These are phyloP conservation scores for Hydroisotoma schaefferi DNA, from an alignment of 2,888 invertebrate genomes.

Conservation along the genomic window DNA sequence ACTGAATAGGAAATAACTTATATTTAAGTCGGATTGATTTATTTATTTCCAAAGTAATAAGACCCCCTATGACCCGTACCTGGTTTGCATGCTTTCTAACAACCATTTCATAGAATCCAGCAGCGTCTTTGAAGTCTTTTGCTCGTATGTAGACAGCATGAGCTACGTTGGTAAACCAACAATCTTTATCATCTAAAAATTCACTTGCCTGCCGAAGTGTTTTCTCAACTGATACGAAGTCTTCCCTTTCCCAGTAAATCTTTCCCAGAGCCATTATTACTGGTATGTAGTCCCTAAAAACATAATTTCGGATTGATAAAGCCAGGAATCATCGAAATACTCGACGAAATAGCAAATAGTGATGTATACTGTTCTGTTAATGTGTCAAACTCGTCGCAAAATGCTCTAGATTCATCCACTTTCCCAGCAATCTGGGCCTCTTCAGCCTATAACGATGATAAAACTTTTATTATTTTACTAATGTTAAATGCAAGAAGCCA, in stretches of 20 bases:
- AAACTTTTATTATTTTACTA: too few species aligned
- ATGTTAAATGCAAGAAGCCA: too few species aligned
- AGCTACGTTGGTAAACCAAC: conserved; percentile 96
- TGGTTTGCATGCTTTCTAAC: conserved; percentile 21
- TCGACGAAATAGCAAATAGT: too few species aligned
- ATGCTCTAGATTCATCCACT: conserved; percentile 31
- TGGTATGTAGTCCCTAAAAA: conserved; percentile 73
- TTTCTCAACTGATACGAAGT: conserved; percentile 93
- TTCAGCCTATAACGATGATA: conserved; percentile 14
- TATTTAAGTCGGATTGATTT: not conserved
- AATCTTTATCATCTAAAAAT: conserved; percentile 94
- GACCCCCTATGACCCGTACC: not conserved
- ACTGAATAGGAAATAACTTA: not conserved
- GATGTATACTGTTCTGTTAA: too few species aligned
- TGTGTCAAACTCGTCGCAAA: conserved; percentile 44
- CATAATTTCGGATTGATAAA: too few species aligned
- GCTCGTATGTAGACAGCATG: conserved; percentile 99
- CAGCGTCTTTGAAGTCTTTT: conserved; percentile 95
- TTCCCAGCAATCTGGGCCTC: conserved; percentile 32
- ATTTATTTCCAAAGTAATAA: not conserved
- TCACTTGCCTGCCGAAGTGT: conserved; percentile 96
- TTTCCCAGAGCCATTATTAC: conserved; percentile 99
- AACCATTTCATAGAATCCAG: conserved; percentile 85
- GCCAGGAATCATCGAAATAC: too few species aligned
- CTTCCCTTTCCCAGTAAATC: conserved; percentile 96